A percentile compares a stretch with the other conserved stretches of the same genome.
Conservation (phyloP, 2,113 vertebrate species). For the Phocoena phocoena region DNA sequence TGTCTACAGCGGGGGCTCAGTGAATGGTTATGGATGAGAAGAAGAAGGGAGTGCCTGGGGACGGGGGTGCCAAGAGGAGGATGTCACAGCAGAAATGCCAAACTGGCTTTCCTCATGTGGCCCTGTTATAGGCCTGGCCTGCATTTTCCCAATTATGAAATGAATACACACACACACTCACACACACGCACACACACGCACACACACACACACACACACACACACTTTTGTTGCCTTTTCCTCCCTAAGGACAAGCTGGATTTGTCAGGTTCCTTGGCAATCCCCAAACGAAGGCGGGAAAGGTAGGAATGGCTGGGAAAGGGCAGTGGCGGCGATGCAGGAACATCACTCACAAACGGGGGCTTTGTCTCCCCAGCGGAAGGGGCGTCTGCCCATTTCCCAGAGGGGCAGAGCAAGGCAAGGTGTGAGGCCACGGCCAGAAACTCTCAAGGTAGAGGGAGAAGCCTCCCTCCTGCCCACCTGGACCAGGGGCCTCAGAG, state of each 20-base stretch:
- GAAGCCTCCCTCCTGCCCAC: background rate
- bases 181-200: background rate
- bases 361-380: background rate
- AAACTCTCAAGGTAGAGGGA: background rate
- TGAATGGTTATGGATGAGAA: rapidly evolving
- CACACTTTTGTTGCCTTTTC: background rate
- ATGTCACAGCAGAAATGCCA: background rate
- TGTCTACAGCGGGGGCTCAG: background rate
- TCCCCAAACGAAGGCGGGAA: background rate
- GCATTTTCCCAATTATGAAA: background rate
- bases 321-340: background rate
- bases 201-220: background rate
- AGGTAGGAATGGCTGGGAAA: background rate
- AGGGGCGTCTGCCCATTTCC: background rate
- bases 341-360: rapidly evolving
- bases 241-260: background rate
- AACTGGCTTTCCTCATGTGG: background rate
- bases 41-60: background rate
- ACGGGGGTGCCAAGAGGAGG: rapidly evolving
- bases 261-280: background rate
- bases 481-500: background rate
- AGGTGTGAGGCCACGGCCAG: background rate
- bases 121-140: background rate
- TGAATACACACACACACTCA: background rate
- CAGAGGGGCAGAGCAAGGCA: background rate